These are phyloP conservation scores for Gila robusta DNA, from an alignment of 2,797 vertebrate species.

Conservation along the genomic window DNA sequence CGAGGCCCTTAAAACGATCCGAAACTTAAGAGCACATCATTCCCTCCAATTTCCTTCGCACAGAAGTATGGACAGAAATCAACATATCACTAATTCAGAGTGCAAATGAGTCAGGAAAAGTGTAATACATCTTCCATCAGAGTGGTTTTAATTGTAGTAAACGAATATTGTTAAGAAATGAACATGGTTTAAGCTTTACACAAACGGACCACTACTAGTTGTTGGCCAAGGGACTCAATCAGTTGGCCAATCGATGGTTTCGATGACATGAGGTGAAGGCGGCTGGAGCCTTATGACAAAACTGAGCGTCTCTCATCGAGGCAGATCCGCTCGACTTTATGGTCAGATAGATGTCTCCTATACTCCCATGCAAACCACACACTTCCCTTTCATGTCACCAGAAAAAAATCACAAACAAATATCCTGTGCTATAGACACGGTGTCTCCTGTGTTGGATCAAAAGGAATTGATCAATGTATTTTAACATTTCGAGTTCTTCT, in stretches of 20 bases:
- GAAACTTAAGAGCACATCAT: conserved; percentile 32
- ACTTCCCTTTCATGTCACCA: conserved; percentile 6
- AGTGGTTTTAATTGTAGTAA: conserved; percentile 1
- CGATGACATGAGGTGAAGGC: conserved; percentile 62
- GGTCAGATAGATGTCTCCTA: background rate
- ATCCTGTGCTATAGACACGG: background rate
- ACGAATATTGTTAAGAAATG: background rate
- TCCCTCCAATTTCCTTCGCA: background rate
- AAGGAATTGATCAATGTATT: background rate
- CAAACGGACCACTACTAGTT: background rate
- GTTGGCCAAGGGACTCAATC: conserved; percentile 61
- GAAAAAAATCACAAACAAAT: background rate
- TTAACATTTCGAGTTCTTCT: background rate
- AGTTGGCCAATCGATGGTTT: conserved; percentile 62
- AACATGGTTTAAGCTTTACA: background rate
- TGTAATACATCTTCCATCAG: background rate
- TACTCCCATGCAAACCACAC: background rate
- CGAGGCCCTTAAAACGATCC: background rate
- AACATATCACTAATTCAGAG: background rate
- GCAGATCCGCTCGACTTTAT: background rate
- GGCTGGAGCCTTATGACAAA: conserved; percentile 48
- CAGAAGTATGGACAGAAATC: background rate
- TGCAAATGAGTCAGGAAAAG: background rate
- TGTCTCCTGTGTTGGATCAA: conserved; percentile 1
- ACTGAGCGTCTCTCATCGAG: conserved; percentile 30